Conservation (phyloP, 2,888 invertebrate species). For the Thysanoteuthis rhombus region DNA sequence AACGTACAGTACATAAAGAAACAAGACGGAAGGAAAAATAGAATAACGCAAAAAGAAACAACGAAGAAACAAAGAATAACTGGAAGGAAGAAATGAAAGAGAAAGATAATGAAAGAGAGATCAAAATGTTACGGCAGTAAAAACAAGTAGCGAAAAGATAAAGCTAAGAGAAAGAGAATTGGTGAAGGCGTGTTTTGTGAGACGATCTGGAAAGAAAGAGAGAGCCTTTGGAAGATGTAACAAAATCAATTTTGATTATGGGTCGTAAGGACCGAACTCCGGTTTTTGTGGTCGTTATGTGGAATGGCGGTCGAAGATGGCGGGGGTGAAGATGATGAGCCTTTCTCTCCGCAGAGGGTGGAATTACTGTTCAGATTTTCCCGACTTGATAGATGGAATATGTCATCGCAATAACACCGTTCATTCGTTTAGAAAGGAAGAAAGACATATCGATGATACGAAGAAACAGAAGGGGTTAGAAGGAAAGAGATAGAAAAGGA, state of each 20-base stretch:
- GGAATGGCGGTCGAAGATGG: background rate
- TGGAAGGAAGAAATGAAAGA: background rate
- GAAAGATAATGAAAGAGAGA: background rate
- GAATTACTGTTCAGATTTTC: background rate
- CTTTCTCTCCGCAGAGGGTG: background rate
- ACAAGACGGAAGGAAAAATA: too few species aligned
- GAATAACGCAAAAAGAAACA: background rate
- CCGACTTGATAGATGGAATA: background rate
- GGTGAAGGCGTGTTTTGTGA: background rate
- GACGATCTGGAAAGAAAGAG: background rate
- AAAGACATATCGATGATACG: background rate
- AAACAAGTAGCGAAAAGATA: background rate
- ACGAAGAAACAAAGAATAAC: background rate
- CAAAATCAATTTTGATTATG: slow-evolving; percentile 12
- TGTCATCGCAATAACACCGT: background rate
- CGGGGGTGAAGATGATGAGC: background rate
- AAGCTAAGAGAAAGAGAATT: background rate
- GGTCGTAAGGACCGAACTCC: background rate
- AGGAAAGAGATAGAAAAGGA: background rate
- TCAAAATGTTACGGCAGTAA: background rate
- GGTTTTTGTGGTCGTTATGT: background rate
- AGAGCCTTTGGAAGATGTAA: background rate
- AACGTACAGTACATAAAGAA: too few species aligned
- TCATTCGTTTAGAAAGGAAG: background rate
- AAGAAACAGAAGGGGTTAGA: background rate